A percentile compares a stretch with the other conserved stretches of the same genome.
Evolutionary conservation across 2,113 vertebrate species (phyloP).

Genomic region (Chiloscyllium plagiosum): DNA sequence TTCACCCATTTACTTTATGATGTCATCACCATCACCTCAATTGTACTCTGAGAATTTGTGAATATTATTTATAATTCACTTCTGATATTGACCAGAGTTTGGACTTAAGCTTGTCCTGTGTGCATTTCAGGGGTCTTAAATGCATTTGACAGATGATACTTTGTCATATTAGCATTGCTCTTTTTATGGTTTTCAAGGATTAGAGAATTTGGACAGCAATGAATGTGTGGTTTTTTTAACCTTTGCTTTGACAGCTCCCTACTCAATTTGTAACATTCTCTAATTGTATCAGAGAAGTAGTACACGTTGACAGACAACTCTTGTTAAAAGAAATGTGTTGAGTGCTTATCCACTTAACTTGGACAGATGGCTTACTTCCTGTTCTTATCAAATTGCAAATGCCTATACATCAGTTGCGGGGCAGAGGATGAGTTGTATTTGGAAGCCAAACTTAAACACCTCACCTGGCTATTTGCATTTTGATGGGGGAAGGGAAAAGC

Average conservation of each 20-base stretch:
- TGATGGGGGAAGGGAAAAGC: background rate
- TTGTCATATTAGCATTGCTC: background rate
- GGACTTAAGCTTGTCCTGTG: background rate
- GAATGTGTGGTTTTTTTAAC: background rate
- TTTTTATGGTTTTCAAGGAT: background rate
- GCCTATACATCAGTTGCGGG: background rate
- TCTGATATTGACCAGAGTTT: background rate
- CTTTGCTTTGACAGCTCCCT: background rate
- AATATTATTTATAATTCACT: background rate
- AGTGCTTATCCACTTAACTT: background rate
- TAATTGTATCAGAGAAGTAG: background rate
- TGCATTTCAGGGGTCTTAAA: background rate
- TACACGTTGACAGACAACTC: background rate
- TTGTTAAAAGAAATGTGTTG: background rate
- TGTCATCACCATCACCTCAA: background rate
- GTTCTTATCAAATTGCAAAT: background rate
- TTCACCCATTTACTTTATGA: background rate
- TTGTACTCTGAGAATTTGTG: background rate
- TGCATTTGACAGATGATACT: background rate
- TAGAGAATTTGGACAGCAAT: background rate
- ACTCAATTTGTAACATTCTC: background rate
- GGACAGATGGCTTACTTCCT: background rate
- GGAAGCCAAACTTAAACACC: background rate
- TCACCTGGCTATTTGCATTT: background rate
- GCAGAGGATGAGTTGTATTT: background rate